phyloP scores from a whole-genome alignment of 1,140 invertebrate species.

The Zophobas morio region DNA sequence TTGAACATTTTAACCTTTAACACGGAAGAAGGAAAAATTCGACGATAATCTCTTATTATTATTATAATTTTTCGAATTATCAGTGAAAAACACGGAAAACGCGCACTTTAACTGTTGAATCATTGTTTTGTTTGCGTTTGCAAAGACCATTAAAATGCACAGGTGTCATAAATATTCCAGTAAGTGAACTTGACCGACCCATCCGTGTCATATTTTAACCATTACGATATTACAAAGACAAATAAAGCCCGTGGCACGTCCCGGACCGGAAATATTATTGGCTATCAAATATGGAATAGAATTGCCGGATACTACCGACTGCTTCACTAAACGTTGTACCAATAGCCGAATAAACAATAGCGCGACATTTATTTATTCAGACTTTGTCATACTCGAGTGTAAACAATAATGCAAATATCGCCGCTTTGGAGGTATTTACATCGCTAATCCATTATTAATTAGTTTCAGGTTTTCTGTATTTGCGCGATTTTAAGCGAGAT shows the following conservation, averaged over 20 bases:
- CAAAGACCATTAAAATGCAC: no score
- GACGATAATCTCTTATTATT: no score
- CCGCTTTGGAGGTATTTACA: no score
- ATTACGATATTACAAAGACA: background rate
- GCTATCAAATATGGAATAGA: constrained; percentile 37
- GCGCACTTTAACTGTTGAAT: no score
- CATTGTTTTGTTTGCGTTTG: no score
- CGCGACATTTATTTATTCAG: constrained; percentile 15
- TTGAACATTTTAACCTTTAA: background rate
- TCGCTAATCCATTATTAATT: constrained; percentile 17
- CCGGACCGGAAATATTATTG: constrained; percentile 23
- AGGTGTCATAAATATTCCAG: no score
- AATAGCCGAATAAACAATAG: constrained; percentile 25
- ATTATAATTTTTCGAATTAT: background rate
- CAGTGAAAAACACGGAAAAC: background rate
- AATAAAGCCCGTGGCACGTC: background rate
- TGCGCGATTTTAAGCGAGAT: background rate
- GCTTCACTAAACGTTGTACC: constrained; percentile 19
- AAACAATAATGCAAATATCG: constrained; percentile 15
- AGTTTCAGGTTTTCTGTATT: background rate
- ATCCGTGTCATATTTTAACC: background rate
- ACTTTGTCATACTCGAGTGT: constrained; percentile 13
- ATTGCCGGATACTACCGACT: constrained; percentile 23
- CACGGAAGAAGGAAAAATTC: background rate
- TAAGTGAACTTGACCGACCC: no score